Evolutionary conservation across 2,113 vertebrate species (phyloP).

Genomic region (Entelurus aequoreus): DNA sequence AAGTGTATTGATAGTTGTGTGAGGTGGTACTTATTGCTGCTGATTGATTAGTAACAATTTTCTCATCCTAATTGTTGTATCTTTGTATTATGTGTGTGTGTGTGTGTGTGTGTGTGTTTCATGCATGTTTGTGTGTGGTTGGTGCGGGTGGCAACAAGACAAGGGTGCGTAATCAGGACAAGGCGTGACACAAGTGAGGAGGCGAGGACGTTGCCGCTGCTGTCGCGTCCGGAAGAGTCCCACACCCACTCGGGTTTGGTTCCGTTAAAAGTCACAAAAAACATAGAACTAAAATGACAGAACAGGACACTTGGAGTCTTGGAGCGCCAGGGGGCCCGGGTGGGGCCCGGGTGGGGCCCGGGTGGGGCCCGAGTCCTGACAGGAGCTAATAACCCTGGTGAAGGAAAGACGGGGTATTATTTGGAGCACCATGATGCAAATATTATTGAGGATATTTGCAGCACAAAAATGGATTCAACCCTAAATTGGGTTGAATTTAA

Average conservation of each 20-base stretch:
- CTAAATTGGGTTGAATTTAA: too few relatives aligned
- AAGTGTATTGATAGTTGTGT: background rate
- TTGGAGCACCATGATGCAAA: too few relatives aligned
- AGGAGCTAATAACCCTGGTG: conserved; percentile 67
- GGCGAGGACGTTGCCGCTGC: conserved; percentile 13
- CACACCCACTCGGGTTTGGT: conserved; percentile 57
- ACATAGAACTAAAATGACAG: conserved; percentile 32
- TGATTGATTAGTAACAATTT: background rate
- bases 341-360: conserved; percentile 33
- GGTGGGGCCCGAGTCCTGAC: conserved; percentile 36
- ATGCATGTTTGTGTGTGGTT: conserved; percentile 14
- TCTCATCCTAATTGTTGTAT: background rate
- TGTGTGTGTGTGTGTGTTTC: conserved; percentile 23
- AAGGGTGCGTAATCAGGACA: conserved; percentile 52
- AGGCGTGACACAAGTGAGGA: conserved; percentile 54
- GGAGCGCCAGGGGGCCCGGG: conserved; percentile 34
- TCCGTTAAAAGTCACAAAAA: conserved; percentile 72
- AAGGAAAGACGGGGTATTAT: conserved; percentile 1
- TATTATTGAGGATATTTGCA: too few relatives aligned
- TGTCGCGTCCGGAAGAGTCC: conserved; percentile 60
- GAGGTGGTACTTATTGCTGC: background rate
- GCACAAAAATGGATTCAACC: too few relatives aligned
- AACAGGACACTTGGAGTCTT: conserved; percentile 59
- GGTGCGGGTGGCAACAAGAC: conserved; percentile 41
- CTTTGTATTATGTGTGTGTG: background rate